A percentile compares a stretch with the other conserved stretches of the same genome.
Evolutionary conservation across 2,797 vertebrate genomes (phyloP).

Genomic region (Adrianichthys oophorus): DNA sequence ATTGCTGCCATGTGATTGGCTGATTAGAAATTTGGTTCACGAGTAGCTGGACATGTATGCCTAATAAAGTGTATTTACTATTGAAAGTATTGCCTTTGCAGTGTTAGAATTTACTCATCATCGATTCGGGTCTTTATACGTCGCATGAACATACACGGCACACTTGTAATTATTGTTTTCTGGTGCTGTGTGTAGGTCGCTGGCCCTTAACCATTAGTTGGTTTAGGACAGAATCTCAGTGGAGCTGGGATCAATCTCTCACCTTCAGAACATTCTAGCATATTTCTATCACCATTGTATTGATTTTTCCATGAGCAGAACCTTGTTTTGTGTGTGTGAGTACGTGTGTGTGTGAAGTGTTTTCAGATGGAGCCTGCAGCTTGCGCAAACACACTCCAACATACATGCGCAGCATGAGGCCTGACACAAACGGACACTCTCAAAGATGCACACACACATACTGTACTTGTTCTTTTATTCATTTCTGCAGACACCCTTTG

Average conservation of each 20-base stretch:
- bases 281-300: conserved; percentile 83
- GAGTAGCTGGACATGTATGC: no score
- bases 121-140: conserved; percentile 66
- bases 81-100: neutral
- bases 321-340: conserved; percentile 60
- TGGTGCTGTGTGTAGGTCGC: conserved; percentile 74
- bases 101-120: conserved; percentile 48
- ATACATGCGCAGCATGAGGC: conserved; percentile 13
- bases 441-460: conserved; percentile 13
- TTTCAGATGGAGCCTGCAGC: conserved; percentile 74
- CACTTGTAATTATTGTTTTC: conserved; percentile 79
- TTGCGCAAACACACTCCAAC: conserved; percentile 32
- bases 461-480: conserved; percentile 72
- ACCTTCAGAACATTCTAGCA: conserved; percentile 78
- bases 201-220: conserved; percentile 84
- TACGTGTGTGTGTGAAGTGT: conserved; percentile 63
- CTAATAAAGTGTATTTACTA: no score
- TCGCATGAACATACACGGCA: conserved; percentile 56
- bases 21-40: no score
- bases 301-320: conserved; percentile 80
- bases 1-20: no score
- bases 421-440: conserved; percentile 21
- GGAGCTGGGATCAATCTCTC: conserved; percentile 81
- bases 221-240: conserved; percentile 75
- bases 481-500: conserved; percentile 75